Percentiles rank a stretch among this genome's conserved stretches.
These are phyloP conservation scores for Drosophila burlai DNA, from an alignment of 1,140 invertebrate species.

Conservation along the genomic window DNA sequence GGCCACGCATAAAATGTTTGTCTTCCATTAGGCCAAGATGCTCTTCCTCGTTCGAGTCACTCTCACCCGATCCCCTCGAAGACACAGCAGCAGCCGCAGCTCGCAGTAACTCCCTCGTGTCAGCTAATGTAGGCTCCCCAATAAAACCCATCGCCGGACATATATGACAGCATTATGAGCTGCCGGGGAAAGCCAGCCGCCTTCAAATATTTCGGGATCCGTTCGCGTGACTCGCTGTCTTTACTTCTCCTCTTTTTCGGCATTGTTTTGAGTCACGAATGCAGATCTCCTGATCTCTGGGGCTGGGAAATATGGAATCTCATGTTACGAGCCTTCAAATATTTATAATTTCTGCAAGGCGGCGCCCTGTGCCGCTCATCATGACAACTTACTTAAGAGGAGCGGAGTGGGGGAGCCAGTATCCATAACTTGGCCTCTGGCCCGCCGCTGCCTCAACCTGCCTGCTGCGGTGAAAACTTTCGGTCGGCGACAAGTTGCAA, in stretches of 20 bases:
- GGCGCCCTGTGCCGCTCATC: constrained; percentile 37
- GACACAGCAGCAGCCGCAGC: not conserved
- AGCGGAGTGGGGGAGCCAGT: constrained; percentile 9
- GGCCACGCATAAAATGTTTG: constrained; percentile 74
- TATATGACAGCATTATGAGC: constrained; percentile 44
- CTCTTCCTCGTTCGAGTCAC: constrained; percentile 15
- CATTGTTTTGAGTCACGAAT: constrained; percentile 77
- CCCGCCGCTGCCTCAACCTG: constrained; percentile 5
- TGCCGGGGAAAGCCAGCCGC: constrained; percentile 35
- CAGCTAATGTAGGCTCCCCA: constrained; percentile 54
- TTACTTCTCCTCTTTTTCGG: constrained; percentile 21
- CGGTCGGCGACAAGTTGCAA: constrained; percentile 41
- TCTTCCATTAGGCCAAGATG: constrained; percentile 75
- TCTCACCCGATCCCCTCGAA: not conserved
- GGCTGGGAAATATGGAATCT: constrained; percentile 57
- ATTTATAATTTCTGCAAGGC: constrained; percentile 30
- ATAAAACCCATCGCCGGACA: constrained; percentile 38
- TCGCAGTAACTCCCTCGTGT: constrained; percentile 25
- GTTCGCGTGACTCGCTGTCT: constrained; percentile 49
- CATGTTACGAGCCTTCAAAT: constrained; percentile 72
- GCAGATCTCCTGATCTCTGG: constrained; percentile 15
- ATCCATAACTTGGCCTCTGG: constrained; percentile 38
- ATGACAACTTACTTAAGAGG: constrained; percentile 60
- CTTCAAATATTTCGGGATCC: constrained; percentile 35
- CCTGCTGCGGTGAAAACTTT: constrained; percentile 31